These are phyloP conservation scores for Gnatocerus cornutus DNA, from an alignment of 2,888 invertebrate genomes.

Conservation along the genomic window DNA sequence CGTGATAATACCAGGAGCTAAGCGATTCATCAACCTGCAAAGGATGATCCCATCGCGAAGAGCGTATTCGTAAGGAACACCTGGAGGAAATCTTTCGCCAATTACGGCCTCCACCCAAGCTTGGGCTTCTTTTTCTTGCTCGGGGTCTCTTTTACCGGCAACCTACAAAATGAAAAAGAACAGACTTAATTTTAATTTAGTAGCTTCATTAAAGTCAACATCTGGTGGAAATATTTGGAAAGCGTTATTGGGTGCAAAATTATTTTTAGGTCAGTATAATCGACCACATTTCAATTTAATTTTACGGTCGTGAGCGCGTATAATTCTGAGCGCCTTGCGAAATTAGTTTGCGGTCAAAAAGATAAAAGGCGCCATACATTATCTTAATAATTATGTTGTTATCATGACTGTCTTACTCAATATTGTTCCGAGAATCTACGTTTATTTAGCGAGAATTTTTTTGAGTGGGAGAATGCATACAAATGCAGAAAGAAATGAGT, in stretches of 20 bases:
- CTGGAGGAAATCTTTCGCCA: conserved; percentile 84
- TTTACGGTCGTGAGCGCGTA: not conserved
- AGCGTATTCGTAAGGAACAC: conserved; percentile 83
- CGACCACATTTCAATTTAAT: conserved; percentile 26
- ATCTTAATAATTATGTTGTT: not conserved
- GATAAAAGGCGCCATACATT: not conserved
- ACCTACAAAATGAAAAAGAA: conserved; percentile 74
- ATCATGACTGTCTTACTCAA: no score
- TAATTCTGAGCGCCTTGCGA: conserved; percentile 8
- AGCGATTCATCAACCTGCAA: conserved; percentile 92
- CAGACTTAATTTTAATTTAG: not conserved
- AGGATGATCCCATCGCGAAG: conserved; percentile 89
- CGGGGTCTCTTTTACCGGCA: conserved; percentile 86
- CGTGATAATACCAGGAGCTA: conserved; percentile 87
- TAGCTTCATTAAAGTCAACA: not conserved
- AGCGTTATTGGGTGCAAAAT: conserved; percentile 1
- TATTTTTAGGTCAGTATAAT: conserved; percentile 21
- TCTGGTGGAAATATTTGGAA: not conserved
- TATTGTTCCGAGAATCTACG: no score
- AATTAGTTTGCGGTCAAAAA: conserved; percentile 9
- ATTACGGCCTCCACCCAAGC: conserved; percentile 89
- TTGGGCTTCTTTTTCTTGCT: conserved; percentile 87
- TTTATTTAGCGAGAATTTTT: no score
- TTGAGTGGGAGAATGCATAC: no score
- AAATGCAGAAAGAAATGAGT: no score